Conservation (phyloP, 2,888 invertebrate species). For the Timema podura region DNA sequence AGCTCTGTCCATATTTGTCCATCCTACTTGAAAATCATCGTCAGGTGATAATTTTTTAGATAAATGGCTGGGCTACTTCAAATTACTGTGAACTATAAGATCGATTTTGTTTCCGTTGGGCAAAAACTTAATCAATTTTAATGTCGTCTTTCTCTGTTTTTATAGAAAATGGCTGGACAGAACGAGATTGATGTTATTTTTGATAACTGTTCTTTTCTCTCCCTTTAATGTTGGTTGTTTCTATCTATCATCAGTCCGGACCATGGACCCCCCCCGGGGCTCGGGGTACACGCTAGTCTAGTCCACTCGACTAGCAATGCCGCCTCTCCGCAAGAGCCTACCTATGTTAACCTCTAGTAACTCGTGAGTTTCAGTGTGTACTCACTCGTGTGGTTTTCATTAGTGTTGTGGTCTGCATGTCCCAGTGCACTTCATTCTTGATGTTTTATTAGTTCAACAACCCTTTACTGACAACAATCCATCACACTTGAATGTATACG, state of each 20-base stretch:
- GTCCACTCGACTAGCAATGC: conserved; percentile 48
- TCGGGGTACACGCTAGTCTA: conserved; percentile 34
- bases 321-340: conserved; percentile 71
- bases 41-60: no score
- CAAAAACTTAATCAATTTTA: not conserved
- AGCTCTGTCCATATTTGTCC: no score
- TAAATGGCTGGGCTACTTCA: no score
- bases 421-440: no score
- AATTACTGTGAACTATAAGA: no score
- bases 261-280: conserved; percentile 43
- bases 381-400: no score
- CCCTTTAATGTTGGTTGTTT: conserved; percentile 43
- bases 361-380: conserved; percentile 35
- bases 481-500: no score
- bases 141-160: not conserved
- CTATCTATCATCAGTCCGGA: conserved; percentile 30
- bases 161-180: conserved; percentile 8
- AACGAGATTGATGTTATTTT: conserved; percentile 12
- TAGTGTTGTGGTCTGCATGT: not conserved
- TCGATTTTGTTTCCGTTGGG: no score
- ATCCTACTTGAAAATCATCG: no score
- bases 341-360: conserved; percentile 90
- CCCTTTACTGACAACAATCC: no score
- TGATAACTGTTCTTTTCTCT: conserved; percentile 28
- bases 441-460: no score